These are phyloP conservation scores for Mactromeris polynyma DNA, from an alignment of 2,888 invertebrate species.

Conservation along the genomic window DNA sequence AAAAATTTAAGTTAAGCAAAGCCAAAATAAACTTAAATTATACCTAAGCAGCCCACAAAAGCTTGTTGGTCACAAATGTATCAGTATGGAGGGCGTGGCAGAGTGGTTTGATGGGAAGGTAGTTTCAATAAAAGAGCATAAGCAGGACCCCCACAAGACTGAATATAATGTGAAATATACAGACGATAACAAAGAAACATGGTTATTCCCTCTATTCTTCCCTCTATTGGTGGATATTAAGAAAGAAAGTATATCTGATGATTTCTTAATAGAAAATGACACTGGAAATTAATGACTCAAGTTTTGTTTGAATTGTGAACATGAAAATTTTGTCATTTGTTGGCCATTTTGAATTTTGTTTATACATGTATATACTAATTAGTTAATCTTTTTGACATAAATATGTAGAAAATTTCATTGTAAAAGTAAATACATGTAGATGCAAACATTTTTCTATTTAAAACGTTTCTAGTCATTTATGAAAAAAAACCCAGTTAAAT, in stretches of 20 bases:
- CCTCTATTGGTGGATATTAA: not conserved
- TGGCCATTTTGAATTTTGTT: too few species aligned
- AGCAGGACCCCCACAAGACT: not conserved
- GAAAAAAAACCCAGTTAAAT: too few species aligned
- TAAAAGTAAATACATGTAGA: too few species aligned
- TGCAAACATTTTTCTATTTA: too few species aligned
- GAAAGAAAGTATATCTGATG: not conserved
- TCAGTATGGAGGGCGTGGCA: not conserved
- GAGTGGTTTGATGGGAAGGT: not conserved
- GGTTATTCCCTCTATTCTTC: conserved; percentile 1
- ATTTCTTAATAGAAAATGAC: too few species aligned
- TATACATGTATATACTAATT: too few species aligned
- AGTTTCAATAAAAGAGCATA: not conserved
- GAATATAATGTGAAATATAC: conserved; percentile 12
- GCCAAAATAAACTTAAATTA: not conserved
- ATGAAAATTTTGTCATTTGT: too few species aligned
- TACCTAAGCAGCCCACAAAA: not conserved
- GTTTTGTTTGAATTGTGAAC: too few species aligned
- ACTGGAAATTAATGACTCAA: too few species aligned
- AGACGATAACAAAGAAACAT: not conserved
- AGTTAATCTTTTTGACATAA: too few species aligned
- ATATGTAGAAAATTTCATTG: too few species aligned
- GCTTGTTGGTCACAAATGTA: not conserved
- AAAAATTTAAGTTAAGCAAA: not conserved
- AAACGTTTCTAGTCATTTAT: too few species aligned